Evolutionary conservation across 2,888 invertebrate species (phyloP).

Genomic region (Parnassius orleans): DNA sequence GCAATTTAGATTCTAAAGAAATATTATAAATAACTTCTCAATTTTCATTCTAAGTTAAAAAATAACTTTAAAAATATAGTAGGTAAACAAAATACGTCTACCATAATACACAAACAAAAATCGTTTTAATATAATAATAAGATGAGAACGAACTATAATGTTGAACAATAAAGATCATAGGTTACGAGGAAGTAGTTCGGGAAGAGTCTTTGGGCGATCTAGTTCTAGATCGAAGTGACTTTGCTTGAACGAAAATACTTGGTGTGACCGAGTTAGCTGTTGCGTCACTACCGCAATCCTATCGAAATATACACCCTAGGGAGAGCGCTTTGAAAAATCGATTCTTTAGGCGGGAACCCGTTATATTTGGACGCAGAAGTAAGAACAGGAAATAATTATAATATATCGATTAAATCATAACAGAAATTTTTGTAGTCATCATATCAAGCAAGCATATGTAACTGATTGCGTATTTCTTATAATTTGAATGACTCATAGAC

Average conservation of each 20-base stretch:
- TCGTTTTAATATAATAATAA: no score
- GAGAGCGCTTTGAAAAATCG: conserved; percentile 14
- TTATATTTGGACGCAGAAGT: background rate
- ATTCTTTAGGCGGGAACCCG: conserved; percentile 8
- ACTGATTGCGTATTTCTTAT: conserved; percentile 6
- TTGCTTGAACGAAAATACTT: conserved; percentile 50
- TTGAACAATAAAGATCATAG: conserved; percentile 10
- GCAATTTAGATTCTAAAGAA: no score
- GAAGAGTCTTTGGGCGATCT: conserved; percentile 21
- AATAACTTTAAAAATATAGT: no score
- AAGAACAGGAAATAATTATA: background rate
- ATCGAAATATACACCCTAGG: conserved; percentile 34
- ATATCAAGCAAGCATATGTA: no score
- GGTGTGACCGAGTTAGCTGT: conserved; percentile 65
- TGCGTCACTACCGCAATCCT: conserved; percentile 50
- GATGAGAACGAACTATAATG: no score
- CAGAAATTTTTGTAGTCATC: no score
- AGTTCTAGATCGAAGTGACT: conserved; percentile 32
- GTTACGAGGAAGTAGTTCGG: conserved; percentile 19
- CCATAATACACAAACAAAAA: no score
- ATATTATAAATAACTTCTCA: no score
- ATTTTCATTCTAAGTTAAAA: no score
- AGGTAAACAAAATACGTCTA: no score
- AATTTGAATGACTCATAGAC: conserved; percentile 18
- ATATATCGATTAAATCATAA: conserved; percentile 7